Conservation (phyloP, 2,797 vertebrate genomes). For the Galagoides demidoff region DNA sequence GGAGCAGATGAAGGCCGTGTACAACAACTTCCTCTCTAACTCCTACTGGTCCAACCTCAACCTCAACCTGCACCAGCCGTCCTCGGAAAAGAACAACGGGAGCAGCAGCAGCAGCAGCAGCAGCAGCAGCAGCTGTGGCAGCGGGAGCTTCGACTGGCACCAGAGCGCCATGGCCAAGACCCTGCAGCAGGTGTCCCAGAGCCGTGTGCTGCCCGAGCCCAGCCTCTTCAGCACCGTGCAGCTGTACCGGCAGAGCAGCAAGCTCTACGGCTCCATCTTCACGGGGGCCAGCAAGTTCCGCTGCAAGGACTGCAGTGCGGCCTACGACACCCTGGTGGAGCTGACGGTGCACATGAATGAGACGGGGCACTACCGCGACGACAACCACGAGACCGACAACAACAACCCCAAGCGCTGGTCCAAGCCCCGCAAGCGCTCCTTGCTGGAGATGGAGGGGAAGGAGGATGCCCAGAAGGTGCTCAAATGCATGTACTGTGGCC, state of each 20-base stretch:
- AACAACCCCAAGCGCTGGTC: conserved; percentile 98
- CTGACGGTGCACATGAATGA: conserved; percentile 99
- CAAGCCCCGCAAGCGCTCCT: conserved; percentile 97
- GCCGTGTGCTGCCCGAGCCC: conserved; percentile 92
- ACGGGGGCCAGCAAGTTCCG: conserved; percentile 99
- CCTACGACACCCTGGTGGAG: conserved; percentile 98
- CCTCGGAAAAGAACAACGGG: conserved; percentile 92
- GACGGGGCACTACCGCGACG: conserved; percentile 98
- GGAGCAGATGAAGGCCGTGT: conserved; percentile 99
- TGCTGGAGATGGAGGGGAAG: conserved; percentile 99
- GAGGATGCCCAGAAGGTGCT: conserved; percentile 99
- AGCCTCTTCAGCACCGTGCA: conserved; percentile 99
- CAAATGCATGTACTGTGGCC: conserved; percentile 99
- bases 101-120: conserved; percentile 98
- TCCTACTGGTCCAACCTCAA: conserved; percentile 99
- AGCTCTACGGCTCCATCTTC: conserved; percentile 99
- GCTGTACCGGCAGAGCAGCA: conserved; percentile 98
- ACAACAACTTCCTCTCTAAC: conserved; percentile 98
- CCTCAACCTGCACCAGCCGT: conserved; percentile 94
- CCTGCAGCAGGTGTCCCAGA: conserved; percentile 97
- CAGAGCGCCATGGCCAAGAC: conserved; percentile 98
- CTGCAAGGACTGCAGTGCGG: conserved; percentile 98
- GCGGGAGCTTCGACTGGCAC: conserved; percentile 98
- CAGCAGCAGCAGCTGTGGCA: conserved; percentile 97
- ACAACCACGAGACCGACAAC: conserved; percentile 97